phyloP scores from a whole-genome alignment of 2,113 vertebrate genomes.

The Mustelus asterias region DNA sequence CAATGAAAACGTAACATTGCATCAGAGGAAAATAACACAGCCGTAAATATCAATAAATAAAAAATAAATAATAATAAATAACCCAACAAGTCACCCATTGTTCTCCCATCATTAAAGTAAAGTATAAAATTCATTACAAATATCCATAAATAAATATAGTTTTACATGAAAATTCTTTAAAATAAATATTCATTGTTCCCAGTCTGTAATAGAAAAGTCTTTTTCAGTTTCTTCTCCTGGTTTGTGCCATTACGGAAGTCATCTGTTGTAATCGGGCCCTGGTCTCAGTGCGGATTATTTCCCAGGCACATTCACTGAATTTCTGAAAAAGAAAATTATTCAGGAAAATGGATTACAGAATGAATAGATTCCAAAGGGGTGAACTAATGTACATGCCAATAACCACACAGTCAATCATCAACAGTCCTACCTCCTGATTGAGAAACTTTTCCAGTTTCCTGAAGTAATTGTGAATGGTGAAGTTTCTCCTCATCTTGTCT shows the following conservation, averaged over 20 bases:
- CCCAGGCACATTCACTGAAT: slow-evolving; percentile 14
- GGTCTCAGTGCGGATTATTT: background rate
- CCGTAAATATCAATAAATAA: background rate
- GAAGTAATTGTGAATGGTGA: background rate
- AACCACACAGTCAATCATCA: background rate
- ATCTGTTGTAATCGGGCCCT: background rate
- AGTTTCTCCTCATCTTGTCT: background rate
- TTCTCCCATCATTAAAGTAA: background rate
- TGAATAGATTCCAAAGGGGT: no score
- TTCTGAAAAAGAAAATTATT: background rate
- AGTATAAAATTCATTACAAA: background rate
- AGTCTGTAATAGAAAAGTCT: background rate
- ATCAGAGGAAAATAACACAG: background rate
- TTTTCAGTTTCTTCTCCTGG: background rate
- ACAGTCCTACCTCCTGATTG: background rate
- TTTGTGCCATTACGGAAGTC: background rate
- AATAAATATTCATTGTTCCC: background rate
- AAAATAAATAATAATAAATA: background rate
- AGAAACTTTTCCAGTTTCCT: background rate
- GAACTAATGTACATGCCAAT: background rate
- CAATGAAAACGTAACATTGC: background rate
- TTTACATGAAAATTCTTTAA: background rate
- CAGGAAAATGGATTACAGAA: background rate
- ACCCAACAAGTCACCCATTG: background rate
- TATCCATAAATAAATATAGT: background rate